A percentile compares a stretch with the other conserved stretches of the same genome.
Conservation (phyloP, 1,140 invertebrate genomes). For the Coelopa frigida region DNA sequence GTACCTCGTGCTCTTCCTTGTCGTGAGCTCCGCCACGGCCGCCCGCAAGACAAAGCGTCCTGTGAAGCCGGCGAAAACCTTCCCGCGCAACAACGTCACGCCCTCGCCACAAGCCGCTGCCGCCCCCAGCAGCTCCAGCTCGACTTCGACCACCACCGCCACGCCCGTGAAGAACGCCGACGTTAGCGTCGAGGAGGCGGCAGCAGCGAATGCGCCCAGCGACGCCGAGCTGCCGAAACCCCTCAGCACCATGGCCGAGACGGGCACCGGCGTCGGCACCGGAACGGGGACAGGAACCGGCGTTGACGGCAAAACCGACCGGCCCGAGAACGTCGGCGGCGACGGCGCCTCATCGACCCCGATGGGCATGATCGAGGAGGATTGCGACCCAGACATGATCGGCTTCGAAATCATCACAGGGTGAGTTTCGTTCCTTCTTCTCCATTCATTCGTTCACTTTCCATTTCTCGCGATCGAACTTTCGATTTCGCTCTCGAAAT, state of each 20-base stretch:
- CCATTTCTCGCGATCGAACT: too few relatives aligned
- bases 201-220: slow-evolving; percentile 5
- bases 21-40: slow-evolving; percentile 37
- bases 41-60: slow-evolving; percentile 43
- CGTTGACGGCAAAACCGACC: slow-evolving; percentile 24
- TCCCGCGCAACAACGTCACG: slow-evolving; percentile 40
- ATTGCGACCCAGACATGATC: slow-evolving; percentile 80
- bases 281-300: slow-evolving; percentile 14
- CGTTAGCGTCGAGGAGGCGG: slow-evolving; percentile 9
- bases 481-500: too few relatives aligned
- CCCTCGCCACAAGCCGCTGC: slow-evolving; percentile 21
- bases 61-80: slow-evolving; percentile 42
- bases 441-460: too few relatives aligned
- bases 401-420: slow-evolving; percentile 89
- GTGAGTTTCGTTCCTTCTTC: too few relatives aligned
- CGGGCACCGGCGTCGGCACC: slow-evolving; percentile 15
- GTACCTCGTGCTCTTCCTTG: slow-evolving; percentile 36
- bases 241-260: slow-evolving; percentile 27
- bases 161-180: slow-evolving; percentile 6
- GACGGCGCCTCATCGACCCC: not conserved
- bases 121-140: slow-evolving; percentile 14
- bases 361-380: slow-evolving; percentile 46
- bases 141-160: slow-evolving; percentile 3
- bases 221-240: slow-evolving; percentile 17
- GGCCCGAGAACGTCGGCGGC: slow-evolving; percentile 8